A percentile compares a stretch with the other conserved stretches of the same genome.
Evolutionary conservation across 2,113 vertebrate genomes (phyloP).

Genomic region (Clupea harengus): DNA sequence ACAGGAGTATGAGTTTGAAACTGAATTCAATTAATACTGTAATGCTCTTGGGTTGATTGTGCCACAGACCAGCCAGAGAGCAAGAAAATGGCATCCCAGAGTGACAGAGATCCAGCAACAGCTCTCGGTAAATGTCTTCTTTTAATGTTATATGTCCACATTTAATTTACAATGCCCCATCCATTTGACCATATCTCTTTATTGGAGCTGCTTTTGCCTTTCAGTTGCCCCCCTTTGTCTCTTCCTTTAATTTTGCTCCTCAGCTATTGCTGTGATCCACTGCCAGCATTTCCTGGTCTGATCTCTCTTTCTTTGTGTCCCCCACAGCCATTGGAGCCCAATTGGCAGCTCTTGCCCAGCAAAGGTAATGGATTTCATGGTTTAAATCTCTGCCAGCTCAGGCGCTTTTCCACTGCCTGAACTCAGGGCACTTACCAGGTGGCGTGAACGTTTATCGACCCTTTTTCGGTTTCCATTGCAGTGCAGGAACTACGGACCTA

Average conservation of each 20-base stretch:
- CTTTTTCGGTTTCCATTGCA: too few species aligned
- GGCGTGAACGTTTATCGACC: too few species aligned
- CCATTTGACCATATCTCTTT: neutral
- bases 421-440: too few species aligned
- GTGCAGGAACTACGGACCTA: too few species aligned
- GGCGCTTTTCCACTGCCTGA: too few species aligned
- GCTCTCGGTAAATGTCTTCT: conserved; percentile 62
- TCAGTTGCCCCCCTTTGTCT: neutral
- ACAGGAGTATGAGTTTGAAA: neutral
- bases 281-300: neutral
- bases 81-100: conserved; percentile 88
- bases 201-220: neutral
- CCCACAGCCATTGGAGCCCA: conserved; percentile 80
- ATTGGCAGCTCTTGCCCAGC: conserved; percentile 83
- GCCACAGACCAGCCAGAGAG: conserved; percentile 86
- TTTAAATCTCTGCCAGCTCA: too few species aligned
- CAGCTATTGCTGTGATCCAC: neutral
- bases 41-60: conserved; percentile 41
- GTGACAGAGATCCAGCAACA: conserved; percentile 76
- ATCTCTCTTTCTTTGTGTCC: conserved; percentile 14
- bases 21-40: neutral
- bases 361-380: conserved; percentile 62
- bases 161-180: neutral
- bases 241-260: neutral
- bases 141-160: neutral